These are phyloP conservation scores for Phaedon cochleariae DNA, from an alignment of 2,888 invertebrate species.

Conservation along the genomic window DNA sequence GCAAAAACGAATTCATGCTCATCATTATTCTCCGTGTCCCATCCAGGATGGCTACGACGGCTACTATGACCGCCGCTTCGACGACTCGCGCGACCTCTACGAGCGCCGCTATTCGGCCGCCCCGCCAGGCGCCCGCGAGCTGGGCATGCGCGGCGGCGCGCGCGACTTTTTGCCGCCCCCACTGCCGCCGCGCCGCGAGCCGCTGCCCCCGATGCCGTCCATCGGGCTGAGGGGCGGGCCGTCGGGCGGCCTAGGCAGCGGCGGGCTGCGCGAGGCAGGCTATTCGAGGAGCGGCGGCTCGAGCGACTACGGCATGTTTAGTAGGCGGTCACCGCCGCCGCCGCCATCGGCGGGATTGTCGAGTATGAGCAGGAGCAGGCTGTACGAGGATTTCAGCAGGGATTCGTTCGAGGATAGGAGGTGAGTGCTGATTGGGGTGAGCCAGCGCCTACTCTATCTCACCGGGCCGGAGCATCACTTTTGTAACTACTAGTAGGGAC, in stretches of 20 bases:
- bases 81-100: constrained; percentile 81
- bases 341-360: constrained; percentile 66
- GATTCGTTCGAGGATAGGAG: constrained; percentile 89
- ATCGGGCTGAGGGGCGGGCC: constrained; percentile 66
- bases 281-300: constrained; percentile 64
- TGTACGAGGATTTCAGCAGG: constrained; percentile 89
- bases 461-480: too few species aligned
- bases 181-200: constrained; percentile 75
- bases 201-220: constrained; percentile 77
- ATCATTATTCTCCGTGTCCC: neutral
- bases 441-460: too few species aligned
- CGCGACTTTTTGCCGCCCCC: constrained; percentile 79
- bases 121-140: constrained; percentile 63
- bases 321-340: constrained; percentile 74
- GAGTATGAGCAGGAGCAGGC: constrained; percentile 65
- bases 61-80: constrained; percentile 84
- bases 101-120: constrained; percentile 78
- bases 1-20: too few species aligned
- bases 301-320: constrained; percentile 81
- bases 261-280: constrained; percentile 73
- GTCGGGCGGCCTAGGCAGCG: constrained; percentile 69
- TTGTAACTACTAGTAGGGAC: too few species aligned
- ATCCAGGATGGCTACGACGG: constrained; percentile 75
- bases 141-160: constrained; percentile 50
- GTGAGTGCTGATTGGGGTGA: too few species aligned